phyloP scores from a whole-genome alignment of 2,113 vertebrate species.

The Pomatostomus ruficeps region DNA sequence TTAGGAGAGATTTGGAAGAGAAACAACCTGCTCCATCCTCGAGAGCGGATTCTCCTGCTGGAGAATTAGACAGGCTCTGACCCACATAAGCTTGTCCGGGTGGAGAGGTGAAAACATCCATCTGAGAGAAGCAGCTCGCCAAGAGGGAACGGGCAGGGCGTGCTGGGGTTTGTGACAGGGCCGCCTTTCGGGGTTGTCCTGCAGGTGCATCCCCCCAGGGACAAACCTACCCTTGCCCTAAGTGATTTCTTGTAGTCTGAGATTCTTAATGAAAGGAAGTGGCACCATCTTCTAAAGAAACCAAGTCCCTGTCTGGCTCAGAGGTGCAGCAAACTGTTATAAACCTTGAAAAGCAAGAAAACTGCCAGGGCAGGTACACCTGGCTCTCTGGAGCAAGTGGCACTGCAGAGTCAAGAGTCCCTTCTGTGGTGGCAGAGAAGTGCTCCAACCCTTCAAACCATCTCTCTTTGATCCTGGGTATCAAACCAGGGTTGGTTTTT shows the following conservation, averaged over 20 bases:
- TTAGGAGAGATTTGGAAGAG: slow-evolving; percentile 36
- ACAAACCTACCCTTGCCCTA: not conserved
- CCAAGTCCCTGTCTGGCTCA: not conserved
- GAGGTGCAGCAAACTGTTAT: not conserved
- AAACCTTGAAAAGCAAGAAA: not conserved
- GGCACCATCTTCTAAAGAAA: not conserved
- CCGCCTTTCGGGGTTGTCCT: not conserved
- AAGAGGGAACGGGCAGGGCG: not conserved
- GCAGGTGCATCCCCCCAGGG: not conserved
- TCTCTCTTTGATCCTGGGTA: not conserved
- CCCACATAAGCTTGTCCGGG: not conserved
- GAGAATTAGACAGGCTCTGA: not conserved
- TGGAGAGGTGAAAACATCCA: not conserved
- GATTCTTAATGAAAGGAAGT: not conserved
- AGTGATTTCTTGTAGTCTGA: not conserved
- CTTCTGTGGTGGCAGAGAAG: not conserved
- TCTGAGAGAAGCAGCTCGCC: not conserved
- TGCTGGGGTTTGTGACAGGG: not conserved
- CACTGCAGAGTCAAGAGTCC: not conserved
- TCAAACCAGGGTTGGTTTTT: not conserved
- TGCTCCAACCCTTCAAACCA: not conserved
- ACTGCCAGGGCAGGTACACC: not conserved
- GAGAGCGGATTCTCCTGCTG: not conserved
- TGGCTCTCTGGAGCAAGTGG: not conserved
- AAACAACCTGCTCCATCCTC: slow-evolving; percentile 17